Percentiles rank a stretch among this genome's conserved stretches.
Conservation (phyloP, 2,888 invertebrate genomes). For the Physocephala rufipes region DNA sequence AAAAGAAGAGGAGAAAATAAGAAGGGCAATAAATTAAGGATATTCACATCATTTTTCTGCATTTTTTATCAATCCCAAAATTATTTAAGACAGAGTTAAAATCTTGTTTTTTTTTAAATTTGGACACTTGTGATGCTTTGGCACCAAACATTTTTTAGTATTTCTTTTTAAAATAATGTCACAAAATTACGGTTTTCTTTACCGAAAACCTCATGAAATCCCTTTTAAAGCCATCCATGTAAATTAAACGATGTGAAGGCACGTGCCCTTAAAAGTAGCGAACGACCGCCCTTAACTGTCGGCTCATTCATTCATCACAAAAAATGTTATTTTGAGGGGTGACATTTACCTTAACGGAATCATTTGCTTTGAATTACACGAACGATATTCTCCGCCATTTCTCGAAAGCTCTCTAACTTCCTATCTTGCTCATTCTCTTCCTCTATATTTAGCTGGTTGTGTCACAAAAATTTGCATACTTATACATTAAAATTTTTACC, state of each 20-base stretch:
- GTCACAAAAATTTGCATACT: slow-evolving; percentile 31
- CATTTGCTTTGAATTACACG: too few species aligned
- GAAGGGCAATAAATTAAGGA: not conserved
- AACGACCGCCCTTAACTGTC: too few species aligned
- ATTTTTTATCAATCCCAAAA: not conserved
- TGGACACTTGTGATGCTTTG: not conserved
- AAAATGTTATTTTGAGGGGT: too few species aligned
- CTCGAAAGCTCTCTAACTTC: not conserved
- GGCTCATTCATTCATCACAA: too few species aligned
- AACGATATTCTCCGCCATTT: not conserved
- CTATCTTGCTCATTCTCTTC: not conserved
- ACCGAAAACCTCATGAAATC: too few species aligned
- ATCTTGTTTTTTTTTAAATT: too few species aligned
- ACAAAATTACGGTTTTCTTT: too few species aligned
- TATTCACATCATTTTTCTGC: not conserved
- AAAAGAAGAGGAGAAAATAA: not conserved
- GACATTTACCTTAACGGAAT: too few species aligned
- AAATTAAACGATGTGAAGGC: too few species aligned
- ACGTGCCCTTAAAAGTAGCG: too few species aligned
- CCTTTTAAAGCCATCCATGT: too few species aligned
- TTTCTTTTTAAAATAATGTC: not conserved
- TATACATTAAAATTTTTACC: slow-evolving; percentile 17
- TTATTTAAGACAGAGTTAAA: too few species aligned
- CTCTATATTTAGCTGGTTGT: not conserved
- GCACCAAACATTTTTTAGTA: not conserved